A percentile compares a stretch with the other conserved stretches of the same genome.
Conservation (phyloP, 2,113 vertebrate genomes). For the Psephotus haematonotus region DNA sequence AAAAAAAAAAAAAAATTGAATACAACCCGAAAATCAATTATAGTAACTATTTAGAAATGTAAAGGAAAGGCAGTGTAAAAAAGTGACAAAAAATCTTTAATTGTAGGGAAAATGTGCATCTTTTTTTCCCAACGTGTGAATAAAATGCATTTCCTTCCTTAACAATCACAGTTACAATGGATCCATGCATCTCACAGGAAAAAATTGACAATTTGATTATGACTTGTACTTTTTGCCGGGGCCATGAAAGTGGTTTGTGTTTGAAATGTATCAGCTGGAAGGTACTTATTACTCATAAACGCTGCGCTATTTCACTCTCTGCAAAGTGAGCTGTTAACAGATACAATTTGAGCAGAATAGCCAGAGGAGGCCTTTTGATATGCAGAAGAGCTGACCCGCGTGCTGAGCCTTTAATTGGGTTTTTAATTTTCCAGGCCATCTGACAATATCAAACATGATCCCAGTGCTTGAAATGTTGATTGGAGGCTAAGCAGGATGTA, state of each 20-base stretch:
- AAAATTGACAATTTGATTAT: constrained; percentile 94
- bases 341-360: constrained; percentile 99
- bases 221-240: constrained; percentile 92
- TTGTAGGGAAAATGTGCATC: constrained; percentile 88
- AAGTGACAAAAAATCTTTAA: constrained; percentile 88
- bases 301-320: constrained; percentile 92
- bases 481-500: constrained; percentile 90
- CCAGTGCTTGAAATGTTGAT: constrained; percentile 93
- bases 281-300: constrained; percentile 98
- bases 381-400: constrained; percentile 99
- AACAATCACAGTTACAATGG: constrained; percentile 87
- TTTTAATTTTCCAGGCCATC: constrained; percentile 99
- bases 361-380: constrained; percentile 99
- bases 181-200: constrained; percentile 88
- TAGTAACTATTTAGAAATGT: constrained; percentile 85
- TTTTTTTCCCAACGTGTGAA: constrained; percentile 85
- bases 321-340: constrained; percentile 99
- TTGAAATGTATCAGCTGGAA: constrained; percentile 94
- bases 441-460: constrained; percentile 99
- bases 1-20: constrained; percentile 71
- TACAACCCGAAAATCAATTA: constrained; percentile 83
- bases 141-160: constrained; percentile 87
- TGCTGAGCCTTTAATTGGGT: constrained; percentile 99
- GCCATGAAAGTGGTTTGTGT: constrained; percentile 93
- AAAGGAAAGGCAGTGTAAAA: constrained; percentile 84